Evolutionary conservation across 2,888 invertebrate genomes (phyloP).

Genomic region (Drosophila helvetica): DNA sequence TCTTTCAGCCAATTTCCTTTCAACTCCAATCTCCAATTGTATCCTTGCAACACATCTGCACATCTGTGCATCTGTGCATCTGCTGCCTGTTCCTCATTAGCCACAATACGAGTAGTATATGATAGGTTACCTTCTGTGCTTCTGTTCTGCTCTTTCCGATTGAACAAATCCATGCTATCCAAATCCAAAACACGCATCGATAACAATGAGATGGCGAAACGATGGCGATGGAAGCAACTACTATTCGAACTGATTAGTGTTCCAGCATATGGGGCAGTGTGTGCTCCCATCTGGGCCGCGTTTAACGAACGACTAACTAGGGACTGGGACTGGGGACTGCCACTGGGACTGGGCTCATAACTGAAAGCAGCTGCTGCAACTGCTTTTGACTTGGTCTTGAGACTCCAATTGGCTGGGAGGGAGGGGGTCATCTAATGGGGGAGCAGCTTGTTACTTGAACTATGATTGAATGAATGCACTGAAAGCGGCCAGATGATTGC

Average conservation of each 20-base stretch:
- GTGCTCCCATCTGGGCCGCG: conserved; percentile 48
- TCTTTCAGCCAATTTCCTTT: neutral
- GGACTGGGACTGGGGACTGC: neutral
- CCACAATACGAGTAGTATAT: neutral
- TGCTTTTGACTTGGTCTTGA: conserved; percentile 21
- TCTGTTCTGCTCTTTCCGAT: conserved; percentile 8
- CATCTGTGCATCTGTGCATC: neutral
- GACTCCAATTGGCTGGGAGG: neutral
- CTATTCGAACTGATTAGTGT: conserved; percentile 28
- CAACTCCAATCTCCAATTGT: neutral
- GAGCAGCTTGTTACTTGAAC: conserved; percentile 18
- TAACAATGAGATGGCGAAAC: conserved; percentile 16
- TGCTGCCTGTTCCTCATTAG: conserved; percentile 14
- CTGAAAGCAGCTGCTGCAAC: conserved; percentile 12
- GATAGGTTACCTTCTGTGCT: conserved; percentile 25
- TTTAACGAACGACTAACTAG: conserved; percentile 46
- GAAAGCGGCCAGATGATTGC: conserved; percentile 20
- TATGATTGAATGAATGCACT: conserved; percentile 43
- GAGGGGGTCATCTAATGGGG: conserved; percentile 17
- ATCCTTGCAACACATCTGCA: neutral
- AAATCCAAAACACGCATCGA: conserved; percentile 2
- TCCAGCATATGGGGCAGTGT: conserved; percentile 9
- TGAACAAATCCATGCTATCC: conserved; percentile 19
- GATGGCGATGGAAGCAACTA: neutral
- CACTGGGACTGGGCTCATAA: conserved; percentile 6